These are phyloP conservation scores for Parelbella ahira DNA, from an alignment of 2,888 invertebrate genomes.

Conservation along the genomic window DNA sequence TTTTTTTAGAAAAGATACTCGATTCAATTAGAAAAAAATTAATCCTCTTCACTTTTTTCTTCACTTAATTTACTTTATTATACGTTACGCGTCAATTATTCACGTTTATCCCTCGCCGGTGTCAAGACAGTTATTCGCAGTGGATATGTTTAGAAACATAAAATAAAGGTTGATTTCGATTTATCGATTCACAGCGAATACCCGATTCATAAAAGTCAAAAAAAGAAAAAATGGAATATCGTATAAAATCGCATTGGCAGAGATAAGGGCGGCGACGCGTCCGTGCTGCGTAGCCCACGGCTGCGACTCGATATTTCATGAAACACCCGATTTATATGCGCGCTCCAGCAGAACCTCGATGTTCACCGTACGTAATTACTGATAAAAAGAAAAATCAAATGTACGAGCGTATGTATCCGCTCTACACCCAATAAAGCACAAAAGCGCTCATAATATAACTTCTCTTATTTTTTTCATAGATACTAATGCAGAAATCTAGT, in stretches of 20 bases:
- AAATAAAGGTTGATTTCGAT: constrained; percentile 51
- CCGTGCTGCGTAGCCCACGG: constrained; percentile 69
- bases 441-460: constrained; percentile 1
- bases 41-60: constrained; percentile 27
- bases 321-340: constrained; percentile 77
- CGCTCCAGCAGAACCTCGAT: constrained; percentile 67
- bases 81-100: constrained; percentile 3
- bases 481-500: constrained; percentile 8
- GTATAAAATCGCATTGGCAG: constrained; percentile 73
- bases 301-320: constrained; percentile 73
- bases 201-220: constrained; percentile 74
- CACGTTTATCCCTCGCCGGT: constrained; percentile 22
- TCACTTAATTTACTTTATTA: constrained; percentile 2
- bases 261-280: constrained; percentile 71
- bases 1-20: constrained; percentile 61
- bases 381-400: constrained; percentile 43
- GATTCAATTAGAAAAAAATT: constrained; percentile 31
- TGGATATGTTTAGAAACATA: constrained; percentile 30
- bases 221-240: constrained; percentile 66
- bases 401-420: constrained; percentile 19
- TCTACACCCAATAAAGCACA: constrained; percentile 14
- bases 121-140: constrained; percentile 29
- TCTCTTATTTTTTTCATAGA: constrained; percentile 4
- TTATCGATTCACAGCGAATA: constrained; percentile 74
- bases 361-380: constrained; percentile 69